A percentile compares a stretch with the other conserved stretches of the same genome.
These are phyloP conservation scores for Conger conger DNA, from an alignment of 2,113 vertebrate species.

Conservation along the genomic window DNA sequence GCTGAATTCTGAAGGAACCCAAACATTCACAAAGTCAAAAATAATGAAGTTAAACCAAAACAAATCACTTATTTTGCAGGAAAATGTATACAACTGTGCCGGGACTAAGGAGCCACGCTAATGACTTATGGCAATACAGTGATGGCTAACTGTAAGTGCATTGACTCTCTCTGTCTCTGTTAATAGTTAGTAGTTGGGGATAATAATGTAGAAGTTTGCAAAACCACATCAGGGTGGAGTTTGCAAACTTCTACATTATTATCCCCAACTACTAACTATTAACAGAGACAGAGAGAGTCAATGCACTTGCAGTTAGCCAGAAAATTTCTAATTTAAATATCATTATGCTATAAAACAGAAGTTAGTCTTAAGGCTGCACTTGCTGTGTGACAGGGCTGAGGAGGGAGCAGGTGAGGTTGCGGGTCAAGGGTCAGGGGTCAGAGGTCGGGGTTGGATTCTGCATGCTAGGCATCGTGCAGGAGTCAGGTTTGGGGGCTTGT, in stretches of 20 bases:
- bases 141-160: neutral
- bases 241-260: neutral
- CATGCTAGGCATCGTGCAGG: constrained; percentile 3
- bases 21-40: constrained; percentile 52
- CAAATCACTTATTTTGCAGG: constrained; percentile 45
- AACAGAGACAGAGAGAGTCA: neutral
- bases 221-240: neutral
- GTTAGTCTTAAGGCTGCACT: neutral
- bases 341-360: neutral
- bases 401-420: neutral
- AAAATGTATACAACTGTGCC: constrained; percentile 55
- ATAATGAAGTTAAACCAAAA: constrained; percentile 56
- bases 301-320: neutral
- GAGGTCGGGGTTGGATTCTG: neutral
- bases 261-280: neutral
- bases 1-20: constrained; percentile 35
- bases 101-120: constrained; percentile 54
- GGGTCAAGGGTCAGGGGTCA: neutral
- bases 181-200: no score
- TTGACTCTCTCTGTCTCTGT: neutral
- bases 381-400: neutral
- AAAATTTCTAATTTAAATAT: neutral
- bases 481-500: constrained; percentile 14
- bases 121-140: constrained; percentile 43
- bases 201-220: neutral